Evolutionary conservation across 2,888 invertebrate genomes (phyloP).

Genomic region (Ceratothoa steindachneri): DNA sequence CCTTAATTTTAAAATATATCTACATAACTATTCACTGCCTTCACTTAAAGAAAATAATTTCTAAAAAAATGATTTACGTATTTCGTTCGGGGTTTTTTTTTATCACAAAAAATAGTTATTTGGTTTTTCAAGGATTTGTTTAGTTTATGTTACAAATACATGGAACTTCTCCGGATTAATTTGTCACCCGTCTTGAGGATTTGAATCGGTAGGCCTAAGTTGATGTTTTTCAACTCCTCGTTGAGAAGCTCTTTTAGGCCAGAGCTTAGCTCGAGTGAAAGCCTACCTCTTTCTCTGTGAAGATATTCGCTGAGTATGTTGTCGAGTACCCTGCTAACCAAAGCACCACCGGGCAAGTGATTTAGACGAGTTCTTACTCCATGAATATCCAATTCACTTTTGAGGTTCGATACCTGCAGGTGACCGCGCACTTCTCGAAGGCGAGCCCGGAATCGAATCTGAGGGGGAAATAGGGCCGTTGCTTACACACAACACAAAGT

Average conservation of each 20-base stretch:
- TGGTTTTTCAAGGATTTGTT: neutral
- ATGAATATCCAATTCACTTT: constrained; percentile 32
- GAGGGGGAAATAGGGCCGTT: no score
- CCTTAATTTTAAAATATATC: no score
- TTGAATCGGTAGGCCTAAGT: constrained; percentile 41
- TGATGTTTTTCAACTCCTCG: constrained; percentile 41
- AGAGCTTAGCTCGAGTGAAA: constrained; percentile 25
- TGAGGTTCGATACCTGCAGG: constrained; percentile 31
- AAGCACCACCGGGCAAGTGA: constrained; percentile 34
- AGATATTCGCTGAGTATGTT: constrained; percentile 30
- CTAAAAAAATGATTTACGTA: neutral
- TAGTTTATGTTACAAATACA: neutral
- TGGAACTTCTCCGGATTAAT: constrained; percentile 40
- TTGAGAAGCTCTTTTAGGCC: constrained; percentile 37
- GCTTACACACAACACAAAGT: no score
- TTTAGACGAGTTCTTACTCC: constrained; percentile 23
- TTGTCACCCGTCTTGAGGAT: constrained; percentile 43
- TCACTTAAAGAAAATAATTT: neutral
- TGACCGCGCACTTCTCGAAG: constrained; percentile 35
- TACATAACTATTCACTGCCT: neutral
- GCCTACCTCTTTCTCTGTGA: constrained; percentile 23
- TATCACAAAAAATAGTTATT: neutral
- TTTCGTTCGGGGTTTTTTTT: neutral
- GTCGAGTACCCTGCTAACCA: constrained; percentile 34
- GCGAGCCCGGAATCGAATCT: constrained; percentile 27